A percentile compares a stretch with the other conserved stretches of the same genome.
phyloP scores from a whole-genome alignment of 2,113 vertebrate species.

The Synodontis membranacea region DNA sequence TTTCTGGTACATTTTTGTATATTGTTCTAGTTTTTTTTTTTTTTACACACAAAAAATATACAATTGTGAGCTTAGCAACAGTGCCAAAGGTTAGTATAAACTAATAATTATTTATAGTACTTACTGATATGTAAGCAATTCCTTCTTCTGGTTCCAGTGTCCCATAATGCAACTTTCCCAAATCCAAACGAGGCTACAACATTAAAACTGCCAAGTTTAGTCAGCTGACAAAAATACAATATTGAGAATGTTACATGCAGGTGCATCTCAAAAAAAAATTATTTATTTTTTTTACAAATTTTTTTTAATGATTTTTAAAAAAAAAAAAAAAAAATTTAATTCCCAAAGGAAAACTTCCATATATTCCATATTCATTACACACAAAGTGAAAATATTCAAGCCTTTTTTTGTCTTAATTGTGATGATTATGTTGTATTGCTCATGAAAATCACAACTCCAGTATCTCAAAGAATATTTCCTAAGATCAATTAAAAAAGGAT shows the following conservation, averaged over 20 bases:
- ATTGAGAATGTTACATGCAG: not conserved
- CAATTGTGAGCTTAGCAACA: not conserved
- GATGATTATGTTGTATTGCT: no score
- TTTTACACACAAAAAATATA: not conserved
- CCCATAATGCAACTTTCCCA: slow-evolving; percentile 48
- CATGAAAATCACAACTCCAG: no score
- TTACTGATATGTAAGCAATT: slow-evolving; percentile 68
- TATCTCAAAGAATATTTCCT: no score
- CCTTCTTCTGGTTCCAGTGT: slow-evolving; percentile 55
- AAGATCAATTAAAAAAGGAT: no score
- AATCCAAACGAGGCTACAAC: slow-evolving; percentile 53
- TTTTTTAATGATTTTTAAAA: no score
- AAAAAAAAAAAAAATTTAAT: no score
- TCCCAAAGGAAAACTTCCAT: no score
- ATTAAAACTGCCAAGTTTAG: slow-evolving; percentile 45
- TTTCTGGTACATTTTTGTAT: not conserved
- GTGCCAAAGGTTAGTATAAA: not conserved
- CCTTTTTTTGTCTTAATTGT: no score
- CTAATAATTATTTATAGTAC: slow-evolving; percentile 44
- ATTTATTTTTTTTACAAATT: no score
- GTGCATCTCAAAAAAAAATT: no score
- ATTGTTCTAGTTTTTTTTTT: not conserved
- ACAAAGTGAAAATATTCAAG: no score
- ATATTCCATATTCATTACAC: no score
- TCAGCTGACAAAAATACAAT: not conserved